phyloP scores from a whole-genome alignment of 2,113 vertebrate species.

The Oreochromis spilurus region DNA sequence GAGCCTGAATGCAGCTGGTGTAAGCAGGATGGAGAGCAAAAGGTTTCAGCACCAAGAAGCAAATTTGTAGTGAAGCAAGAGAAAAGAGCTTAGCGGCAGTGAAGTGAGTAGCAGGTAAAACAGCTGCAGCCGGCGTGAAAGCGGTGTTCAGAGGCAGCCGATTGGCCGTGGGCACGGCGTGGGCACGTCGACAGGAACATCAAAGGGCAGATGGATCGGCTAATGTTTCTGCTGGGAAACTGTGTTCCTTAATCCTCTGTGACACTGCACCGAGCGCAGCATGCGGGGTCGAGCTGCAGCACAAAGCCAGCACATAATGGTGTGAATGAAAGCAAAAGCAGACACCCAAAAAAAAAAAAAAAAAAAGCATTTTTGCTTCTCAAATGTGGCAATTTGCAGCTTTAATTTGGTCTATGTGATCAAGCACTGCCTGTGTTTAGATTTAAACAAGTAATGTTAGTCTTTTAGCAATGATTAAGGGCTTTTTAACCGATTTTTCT shows the following conservation, averaged over 20 bases:
- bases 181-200: slow-evolving; percentile 21
- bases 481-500: neutral
- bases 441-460: neutral
- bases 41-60: neutral
- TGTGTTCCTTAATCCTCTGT: neutral
- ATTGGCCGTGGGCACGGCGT: neutral
- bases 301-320: neutral
- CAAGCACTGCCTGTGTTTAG: neutral
- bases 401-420: neutral
- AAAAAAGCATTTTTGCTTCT: neutral
- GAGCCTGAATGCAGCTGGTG: neutral
- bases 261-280: neutral
- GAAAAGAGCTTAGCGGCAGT: neutral
- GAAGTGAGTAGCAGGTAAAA: neutral
- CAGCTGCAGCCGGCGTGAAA: neutral
- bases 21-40: neutral
- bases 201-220: slow-evolving; percentile 14
- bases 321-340: neutral
- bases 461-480: neutral
- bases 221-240: slow-evolving; percentile 8
- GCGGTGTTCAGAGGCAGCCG: neutral
- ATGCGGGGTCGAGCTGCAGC: neutral
- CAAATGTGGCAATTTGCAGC: neutral
- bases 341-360: accelerated
- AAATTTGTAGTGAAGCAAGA: neutral